Base-by-base conservation (phyloP, 1,140 invertebrate genomes). In the Drosophila persimilis region DNA sequence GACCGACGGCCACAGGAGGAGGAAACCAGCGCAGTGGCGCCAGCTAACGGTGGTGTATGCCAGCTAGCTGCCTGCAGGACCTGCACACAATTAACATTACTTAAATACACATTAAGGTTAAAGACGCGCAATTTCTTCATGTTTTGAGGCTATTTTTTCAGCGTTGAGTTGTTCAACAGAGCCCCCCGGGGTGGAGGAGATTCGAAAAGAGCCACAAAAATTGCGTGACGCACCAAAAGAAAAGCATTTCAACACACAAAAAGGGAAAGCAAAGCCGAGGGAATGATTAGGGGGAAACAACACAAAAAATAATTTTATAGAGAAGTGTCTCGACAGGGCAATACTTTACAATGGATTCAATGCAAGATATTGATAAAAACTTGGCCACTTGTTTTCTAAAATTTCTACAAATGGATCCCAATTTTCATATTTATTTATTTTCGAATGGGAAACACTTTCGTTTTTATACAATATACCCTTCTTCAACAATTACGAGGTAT, bases 41-140 rank as follows among this genome's bases (percentile, higher is more conserved):
- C 80, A 85, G 35, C 62, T 62, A 76, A 71, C 73, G 74, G 43
- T 72, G 39, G 54, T 31, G 47, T 62, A 61, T 72, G 67, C 60
- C 80, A 75, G 63, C 77, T 86, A 75, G 63, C 77, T 86, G 77
- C 60, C 51, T 50, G 47, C 53, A 13, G 35, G 4, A 39, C 31
- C 74, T 64, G 61, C 66, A 83, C 79, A 88, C 79, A 89, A 89
- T 89, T 89, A 89, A 89, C 84, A 89, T 89, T 89, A 89, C 84
- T 89, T 89, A 89, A 89, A 89, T 89, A 80, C 73, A 89, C 84
- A 89, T 89, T 89, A 89, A 89, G 84, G 84, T 84, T 89, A 89
- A 89, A 89, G 84, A 89, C 84, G 84, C 80, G 61, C 79, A 80
- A 89, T 88, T 89, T 77, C 71, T 89, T 75, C 79, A 88, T 88